Base-by-base conservation (phyloP, 2,888 invertebrate genomes). In the Epistrophe eligans region DNA sequence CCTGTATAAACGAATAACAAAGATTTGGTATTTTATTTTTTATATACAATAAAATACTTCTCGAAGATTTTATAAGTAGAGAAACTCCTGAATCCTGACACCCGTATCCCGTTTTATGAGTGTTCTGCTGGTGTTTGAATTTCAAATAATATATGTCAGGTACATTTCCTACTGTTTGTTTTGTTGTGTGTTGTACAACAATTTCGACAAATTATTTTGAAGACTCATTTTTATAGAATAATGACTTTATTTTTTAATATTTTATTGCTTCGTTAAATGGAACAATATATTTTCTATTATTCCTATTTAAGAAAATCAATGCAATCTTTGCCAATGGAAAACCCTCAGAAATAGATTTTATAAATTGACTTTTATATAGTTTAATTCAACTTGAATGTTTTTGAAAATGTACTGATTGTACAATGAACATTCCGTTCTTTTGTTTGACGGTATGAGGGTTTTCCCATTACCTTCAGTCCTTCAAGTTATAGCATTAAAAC, bases 131-230 rank as follows among this genome's bases (percentile, higher is more conserved):
- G 62, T 77, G 64, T 66, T 82, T 72, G 71, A 43, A 77, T 77
- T 71, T 77, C 77, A 50, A 77, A 82, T 71, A 76, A 76, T 82
- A 76, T 82, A 72, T 77, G 77, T 82, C 77, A 77, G 77, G 77
- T 72, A 77, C 77, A 82, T 71, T 60, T 77, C 55, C 45, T 43
- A 11, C 7, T 60, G 32, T 62, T 62, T 62, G 24, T 62, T 62
- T 40, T 62, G 15, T 40, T 1, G 17, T 80, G 17, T 80, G 70
- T 76, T 62, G 70, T 55, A 45, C 40, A 74, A 67, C 35, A 74
- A 80, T 60, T 19, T 62, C 76, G 45, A 81, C 62, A 64, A 74
- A 71, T 71, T 76, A 62, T 48, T 76, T 81, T 40, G 13, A 24
- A 40, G 13, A 43, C 9, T 15, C 15, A 43, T 35, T 35, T 35